phyloP scores from a whole-genome alignment of 2,888 invertebrate species.

The Magallana nippona region DNA sequence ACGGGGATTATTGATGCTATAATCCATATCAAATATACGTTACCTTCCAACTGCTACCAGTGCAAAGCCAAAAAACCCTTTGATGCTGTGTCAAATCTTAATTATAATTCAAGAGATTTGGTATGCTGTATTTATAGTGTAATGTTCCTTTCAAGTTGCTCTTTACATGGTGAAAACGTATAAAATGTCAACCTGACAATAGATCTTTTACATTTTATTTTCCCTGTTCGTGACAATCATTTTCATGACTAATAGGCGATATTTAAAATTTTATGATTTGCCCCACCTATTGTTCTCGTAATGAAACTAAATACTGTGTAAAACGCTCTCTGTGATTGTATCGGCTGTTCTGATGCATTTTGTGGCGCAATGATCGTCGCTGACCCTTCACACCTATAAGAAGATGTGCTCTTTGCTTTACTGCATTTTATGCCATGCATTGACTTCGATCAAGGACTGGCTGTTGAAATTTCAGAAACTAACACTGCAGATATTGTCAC shows the following conservation, averaged over 20 bases:
- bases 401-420: conserved; percentile 13
- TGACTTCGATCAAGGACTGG: conserved; percentile 10
- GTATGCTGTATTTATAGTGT: not conserved
- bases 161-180: conserved; percentile 25
- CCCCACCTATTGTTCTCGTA: conserved; percentile 1
- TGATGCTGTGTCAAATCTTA: not conserved
- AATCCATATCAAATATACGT: not conserved
- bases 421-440: conserved; percentile 27
- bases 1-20: not conserved
- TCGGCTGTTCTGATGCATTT: conserved; percentile 1
- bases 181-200: conserved; percentile 32
- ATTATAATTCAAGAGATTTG: conserved; percentile 4
- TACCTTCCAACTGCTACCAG: too few relatives aligned
- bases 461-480: conserved; percentile 31
- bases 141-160: conserved; percentile 4
- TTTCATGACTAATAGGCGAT: conserved; percentile 28
- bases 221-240: conserved; percentile 33
- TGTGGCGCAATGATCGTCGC: conserved; percentile 6
- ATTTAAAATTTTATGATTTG: conserved; percentile 33
- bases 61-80: not conserved
- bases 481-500: conserved; percentile 33
- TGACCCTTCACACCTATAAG: conserved; percentile 19
- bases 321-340: conserved; percentile 2
- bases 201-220: conserved; percentile 33
- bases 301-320: conserved; percentile 20